Percentiles rank a stretch among this genome's conserved stretches.
These are phyloP conservation scores for Drosophila emarginata DNA, from an alignment of 2,888 invertebrate genomes.

Conservation along the genomic window DNA sequence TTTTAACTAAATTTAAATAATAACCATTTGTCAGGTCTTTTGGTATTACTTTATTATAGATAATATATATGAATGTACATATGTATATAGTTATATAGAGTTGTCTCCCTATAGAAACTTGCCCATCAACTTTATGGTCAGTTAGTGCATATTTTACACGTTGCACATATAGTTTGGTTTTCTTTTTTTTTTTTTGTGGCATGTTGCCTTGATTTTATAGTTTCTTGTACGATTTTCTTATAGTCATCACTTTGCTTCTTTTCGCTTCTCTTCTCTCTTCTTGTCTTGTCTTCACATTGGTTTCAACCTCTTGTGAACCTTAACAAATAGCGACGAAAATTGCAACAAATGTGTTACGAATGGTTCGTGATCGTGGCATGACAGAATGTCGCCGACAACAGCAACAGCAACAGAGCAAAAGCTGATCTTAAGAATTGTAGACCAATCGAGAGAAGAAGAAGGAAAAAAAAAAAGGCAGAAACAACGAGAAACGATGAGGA, in stretches of 20 bases:
- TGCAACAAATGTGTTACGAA: conserved; percentile 79
- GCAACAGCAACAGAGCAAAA: conserved; percentile 33
- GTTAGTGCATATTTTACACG: conserved; percentile 69
- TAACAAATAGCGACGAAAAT: conserved; percentile 78
- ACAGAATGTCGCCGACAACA: conserved; percentile 74
- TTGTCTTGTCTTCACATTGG: conserved; percentile 18
- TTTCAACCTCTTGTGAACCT: conserved; percentile 65
- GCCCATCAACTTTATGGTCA: conserved; percentile 17
- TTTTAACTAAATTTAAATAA: neutral
- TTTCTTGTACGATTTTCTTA: conserved; percentile 10
- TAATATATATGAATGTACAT: too few relatives aligned
- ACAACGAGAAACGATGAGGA: conserved; percentile 48
- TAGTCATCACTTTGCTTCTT: too few relatives aligned
- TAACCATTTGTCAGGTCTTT: neutral
- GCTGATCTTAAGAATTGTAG: conserved; percentile 49
- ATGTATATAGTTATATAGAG: neutral
- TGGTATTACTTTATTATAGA: too few relatives aligned
- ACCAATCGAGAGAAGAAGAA: conserved; percentile 42
- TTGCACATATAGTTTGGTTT: conserved; percentile 29
- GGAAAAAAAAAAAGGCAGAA: neutral
- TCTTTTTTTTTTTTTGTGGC: conserved; percentile 40
- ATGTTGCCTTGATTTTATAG: conserved; percentile 10
- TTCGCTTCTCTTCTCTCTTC: conserved; percentile 7
- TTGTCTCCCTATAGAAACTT: neutral
- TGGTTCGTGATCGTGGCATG: conserved; percentile 77